Conservation (phyloP, 2,888 invertebrate species). For the Stenichneumon culpator region DNA sequence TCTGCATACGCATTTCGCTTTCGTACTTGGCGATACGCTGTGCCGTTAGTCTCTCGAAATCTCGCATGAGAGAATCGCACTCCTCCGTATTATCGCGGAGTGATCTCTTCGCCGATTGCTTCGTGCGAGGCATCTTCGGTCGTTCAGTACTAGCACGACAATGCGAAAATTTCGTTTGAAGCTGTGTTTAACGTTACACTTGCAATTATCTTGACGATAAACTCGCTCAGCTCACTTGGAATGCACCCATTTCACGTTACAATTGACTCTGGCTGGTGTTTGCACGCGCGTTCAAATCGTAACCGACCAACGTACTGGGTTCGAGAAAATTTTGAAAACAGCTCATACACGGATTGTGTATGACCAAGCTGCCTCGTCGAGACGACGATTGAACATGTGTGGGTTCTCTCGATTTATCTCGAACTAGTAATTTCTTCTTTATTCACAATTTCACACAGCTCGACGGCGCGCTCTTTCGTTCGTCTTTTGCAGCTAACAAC, state of each 20-base stretch:
- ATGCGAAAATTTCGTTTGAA: not conserved
- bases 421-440: not conserved
- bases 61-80: constrained; percentile 72
- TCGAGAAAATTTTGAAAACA: constrained; percentile 35
- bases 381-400: not conserved
- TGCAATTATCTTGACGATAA: not conserved
- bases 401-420: not conserved
- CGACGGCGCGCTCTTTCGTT: constrained; percentile 15
- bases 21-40: constrained; percentile 73
- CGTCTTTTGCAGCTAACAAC: constrained; percentile 18
- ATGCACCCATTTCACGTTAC: not conserved
- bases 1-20: constrained; percentile 69
- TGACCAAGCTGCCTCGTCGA: not conserved
- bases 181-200: not conserved
- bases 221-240: constrained; percentile 5
- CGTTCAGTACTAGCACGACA: not conserved
- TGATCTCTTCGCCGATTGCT: constrained; percentile 73
- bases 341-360: not conserved
- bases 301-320: constrained; percentile 51
- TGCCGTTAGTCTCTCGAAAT: constrained; percentile 75
- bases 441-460: not conserved
- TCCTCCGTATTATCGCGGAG: constrained; percentile 68
- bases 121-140: constrained; percentile 80
- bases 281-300: constrained; percentile 22
- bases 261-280: not conserved